These are phyloP conservation scores for Procavia capensis DNA, from an alignment of 2,113 vertebrate genomes.

Conservation along the genomic window DNA sequence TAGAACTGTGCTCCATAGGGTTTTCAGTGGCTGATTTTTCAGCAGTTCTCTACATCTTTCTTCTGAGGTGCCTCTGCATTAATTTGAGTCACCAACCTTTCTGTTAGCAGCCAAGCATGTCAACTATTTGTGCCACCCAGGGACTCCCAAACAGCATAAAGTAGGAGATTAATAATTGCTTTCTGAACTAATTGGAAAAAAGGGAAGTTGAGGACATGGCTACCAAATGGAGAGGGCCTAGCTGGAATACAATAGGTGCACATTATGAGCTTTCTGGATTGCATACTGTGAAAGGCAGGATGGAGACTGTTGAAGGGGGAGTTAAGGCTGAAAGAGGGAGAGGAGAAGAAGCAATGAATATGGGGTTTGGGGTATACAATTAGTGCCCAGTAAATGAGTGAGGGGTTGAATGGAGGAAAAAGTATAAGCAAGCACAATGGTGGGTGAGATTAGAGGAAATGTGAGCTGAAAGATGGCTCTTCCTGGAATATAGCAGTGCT, in stretches of 20 bases:
- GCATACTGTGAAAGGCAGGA: neutral
- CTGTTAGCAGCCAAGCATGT: neutral
- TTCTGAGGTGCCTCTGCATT: neutral
- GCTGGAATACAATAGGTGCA: neutral
- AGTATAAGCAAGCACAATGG: slow-evolving; percentile 16
- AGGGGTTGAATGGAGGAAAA: slow-evolving; percentile 38
- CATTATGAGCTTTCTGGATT: neutral
- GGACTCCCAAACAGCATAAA: slow-evolving; percentile 19
- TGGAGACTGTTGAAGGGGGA: slow-evolving; percentile 1
- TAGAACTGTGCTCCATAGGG: neutral
- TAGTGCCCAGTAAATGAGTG: slow-evolving; percentile 35
- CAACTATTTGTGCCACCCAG: neutral
- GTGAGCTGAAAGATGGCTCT: slow-evolving; percentile 5
- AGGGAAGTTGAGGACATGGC: neutral
- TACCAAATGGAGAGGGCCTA: neutral
- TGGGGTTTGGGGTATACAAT: slow-evolving; percentile 15
- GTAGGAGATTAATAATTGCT: slow-evolving; percentile 40
- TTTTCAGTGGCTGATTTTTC: neutral
- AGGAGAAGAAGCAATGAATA: neutral
- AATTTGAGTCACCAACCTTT: neutral
- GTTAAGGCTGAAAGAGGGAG: neutral
- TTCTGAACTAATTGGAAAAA: slow-evolving; percentile 25
- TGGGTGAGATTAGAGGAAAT: slow-evolving; percentile 46
- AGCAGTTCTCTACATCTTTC: neutral
- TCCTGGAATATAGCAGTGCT: slow-evolving; percentile 7